Base-by-base conservation (phyloP, 30 jellyfish, hydroid and myxozoan species). In the Catostylus mosaicus region DNA sequence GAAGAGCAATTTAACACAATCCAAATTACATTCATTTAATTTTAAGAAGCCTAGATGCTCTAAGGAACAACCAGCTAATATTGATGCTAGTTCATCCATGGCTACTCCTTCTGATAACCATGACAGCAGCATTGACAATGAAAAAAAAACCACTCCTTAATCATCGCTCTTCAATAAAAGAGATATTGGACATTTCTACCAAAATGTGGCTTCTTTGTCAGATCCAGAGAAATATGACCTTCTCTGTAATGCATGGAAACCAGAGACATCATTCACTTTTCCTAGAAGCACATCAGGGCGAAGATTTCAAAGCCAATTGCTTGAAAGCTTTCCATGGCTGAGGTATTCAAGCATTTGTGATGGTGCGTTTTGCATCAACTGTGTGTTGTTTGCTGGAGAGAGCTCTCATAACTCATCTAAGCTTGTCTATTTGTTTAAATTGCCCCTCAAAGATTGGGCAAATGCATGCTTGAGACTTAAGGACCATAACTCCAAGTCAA, bases 321-420 rank as follows among this genome's bases (percentile, higher is more conserved):
- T 73, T 35, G 57, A 57, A 7, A 23, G 16, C 24, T 89, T 61
- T 74, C 66, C 80, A 6, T 83, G 97, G 89, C 85, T 90, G 11
- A 45, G 29, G 29, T 90, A 83, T 75, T 82, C 96, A 8, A 31
- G 36, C 54, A 71, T 12, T 4, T 8, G 2, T 11, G 95, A 89
- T 61, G 95, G 91, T 69, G 97, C 97, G 0, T 68, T 73, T 78
- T 88, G 97, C 84, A 35, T 80, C 4, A 29, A 48, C 51, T 88
- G 94, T 80, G 89, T 88, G 22, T 30, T 72, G 34, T 77, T 86
- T 86, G 86, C 56, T 31, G 64, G 71, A 3, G 80, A 56, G 56
- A 46, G 85, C 77, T 40, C 77, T 4, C 67, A 50, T 67, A 71
- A 52, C 11, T 75, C 85, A 33, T 20, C 68, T 0, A 81, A 30